Percentiles rank a stretch among this genome's conserved stretches.
Conservation (phyloP, 1,140 invertebrate species). For the Drosophila sechellia region DNA sequence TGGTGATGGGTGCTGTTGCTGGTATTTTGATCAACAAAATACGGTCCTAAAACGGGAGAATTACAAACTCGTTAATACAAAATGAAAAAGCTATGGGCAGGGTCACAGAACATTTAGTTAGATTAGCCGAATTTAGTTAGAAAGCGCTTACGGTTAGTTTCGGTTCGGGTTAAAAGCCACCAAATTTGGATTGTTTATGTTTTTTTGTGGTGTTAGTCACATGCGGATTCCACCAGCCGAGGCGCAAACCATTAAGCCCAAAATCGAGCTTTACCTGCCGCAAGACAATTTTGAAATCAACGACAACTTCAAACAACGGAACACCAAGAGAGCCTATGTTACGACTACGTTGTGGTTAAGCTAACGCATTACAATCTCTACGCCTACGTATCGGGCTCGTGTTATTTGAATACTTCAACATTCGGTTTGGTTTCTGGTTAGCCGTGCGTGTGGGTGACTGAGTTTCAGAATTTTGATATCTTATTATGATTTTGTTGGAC, state of each 20-base stretch:
- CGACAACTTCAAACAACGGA: constrained; percentile 64
- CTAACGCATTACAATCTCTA: constrained; percentile 20
- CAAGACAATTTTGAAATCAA: constrained; percentile 42
- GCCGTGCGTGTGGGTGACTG: constrained; percentile 45
- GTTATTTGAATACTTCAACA: constrained; percentile 32
- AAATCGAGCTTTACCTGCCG: constrained; percentile 68
- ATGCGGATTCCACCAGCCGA: constrained; percentile 25
- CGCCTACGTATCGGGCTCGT: constrained; percentile 24
- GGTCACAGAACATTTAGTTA: constrained; percentile 12
- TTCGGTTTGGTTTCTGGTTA: constrained; percentile 45
- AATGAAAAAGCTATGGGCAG: constrained; percentile 8
- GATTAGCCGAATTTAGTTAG: constrained; percentile 15
- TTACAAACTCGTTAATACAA: constrained; percentile 43
- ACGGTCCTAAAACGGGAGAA: constrained; percentile 54
- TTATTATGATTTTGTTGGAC: constrained; percentile 41
- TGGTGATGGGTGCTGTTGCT: constrained; percentile 49
- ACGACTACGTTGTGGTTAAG: constrained; percentile 37
- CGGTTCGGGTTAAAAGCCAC: constrained; percentile 19
- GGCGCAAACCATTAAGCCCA: constrained; percentile 50
- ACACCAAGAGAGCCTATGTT: constrained; percentile 62
- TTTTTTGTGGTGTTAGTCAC: constrained; percentile 39
- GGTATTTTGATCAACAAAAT: constrained; percentile 59
- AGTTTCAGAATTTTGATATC: constrained; percentile 35
- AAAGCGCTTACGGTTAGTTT: constrained; percentile 36
- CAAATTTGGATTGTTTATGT: constrained; percentile 3